Base-by-base conservation (phyloP, 1,140 invertebrate species). In the Catajapyx aquilonaris region DNA sequence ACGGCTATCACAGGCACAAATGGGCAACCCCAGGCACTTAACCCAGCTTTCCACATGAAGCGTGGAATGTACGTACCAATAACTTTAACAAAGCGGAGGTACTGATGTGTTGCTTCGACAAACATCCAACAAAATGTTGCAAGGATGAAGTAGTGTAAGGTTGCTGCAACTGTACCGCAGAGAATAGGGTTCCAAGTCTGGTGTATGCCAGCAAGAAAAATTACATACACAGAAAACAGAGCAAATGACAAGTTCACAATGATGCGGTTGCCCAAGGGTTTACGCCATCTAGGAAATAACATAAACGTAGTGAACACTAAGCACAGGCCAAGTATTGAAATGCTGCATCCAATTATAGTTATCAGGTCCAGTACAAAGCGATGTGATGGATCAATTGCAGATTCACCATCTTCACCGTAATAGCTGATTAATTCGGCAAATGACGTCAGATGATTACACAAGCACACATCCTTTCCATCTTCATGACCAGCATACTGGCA, bases 81-180 rank as follows among this genome's bases (percentile, higher is more conserved):
- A 5, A 62, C 56, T 41, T 61, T 60, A 18, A 64, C 61, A 42
- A 62, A 59, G 11, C 53, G 55, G 2, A 61, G 45, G 37, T 64
- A 64, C 43, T 61, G 60, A 17, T 61, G 41, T 15, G 60, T 49
- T 0, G 55, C 60, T 44, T 61, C 59, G 17, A 62, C 56, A 22
- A 61, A 45, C 61, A 64, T 64, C 61, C 61, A 64, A 31, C 53
- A 48, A 39, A 64, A 64, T 1, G 59, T 55, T 0, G 52, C 54
- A 10, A 62, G 42, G 17, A 62, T 51, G 31, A 64, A 56, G 43
- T 61, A 64, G 37, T 62, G 61, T 2, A 62, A 46, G 9, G 56
- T 38, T 3, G 54, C 50, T 5, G 59, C 55, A 15, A 60, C 51
- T 23, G 38, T 31, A 5, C 41, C 39, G 37, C 48, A 49, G 19